Evolutionary conservation across 2,797 vertebrate genomes (phyloP), one percentile per base, ranked within the genome.

Genomic region (Heteromormyrus szaboi): DNA sequence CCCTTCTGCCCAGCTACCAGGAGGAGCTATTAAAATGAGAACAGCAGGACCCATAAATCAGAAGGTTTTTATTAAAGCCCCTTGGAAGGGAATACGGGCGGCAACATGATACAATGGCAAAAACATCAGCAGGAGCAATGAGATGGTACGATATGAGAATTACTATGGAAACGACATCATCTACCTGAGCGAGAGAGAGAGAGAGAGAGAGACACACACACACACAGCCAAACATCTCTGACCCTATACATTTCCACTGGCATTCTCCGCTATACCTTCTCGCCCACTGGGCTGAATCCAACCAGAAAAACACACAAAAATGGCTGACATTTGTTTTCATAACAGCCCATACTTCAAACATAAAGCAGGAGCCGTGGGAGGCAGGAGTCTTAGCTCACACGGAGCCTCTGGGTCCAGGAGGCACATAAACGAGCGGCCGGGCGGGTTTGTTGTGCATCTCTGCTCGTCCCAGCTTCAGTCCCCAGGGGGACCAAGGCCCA

Each of bases 41-140:
- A 54, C 91, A 85, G 85, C 89, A 37, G 56, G 84, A 56, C 53
- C 84, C 88, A 90, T 92, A 93, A 93, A 93, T 93, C 91, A 92
- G 72, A 5, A 37, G 6, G n/a, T 88, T 85, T 76, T 92, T 92
- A 93, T 93, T 90, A 93, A 90, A 92, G 90, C 90, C 87, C 81
- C 54, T 84, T 90, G 51, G 65, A 88, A 44, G 25, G n/a, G 59
- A 84, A 76, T 88, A 86, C 84, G 25, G 25, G 12, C 19, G 17
- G 48, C 17, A 85, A 59, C n/a, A 46, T 41, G 86, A 87, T 84
- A 84, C 81, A 33, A 44, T 14, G 37, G 48, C 54, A 87, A 44
- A 62, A 62, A 87, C 56, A 87, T 37, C 37, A 44, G 41, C 56
- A 48, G 19, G 37, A 44, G 14, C 37, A 79, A 44, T n/a, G 56